Percentiles rank a stretch among this genome's conserved stretches.
These are phyloP conservation scores for Bombus superbus DNA, from an alignment of 1,140 invertebrate genomes.

Conservation along the genomic window DNA sequence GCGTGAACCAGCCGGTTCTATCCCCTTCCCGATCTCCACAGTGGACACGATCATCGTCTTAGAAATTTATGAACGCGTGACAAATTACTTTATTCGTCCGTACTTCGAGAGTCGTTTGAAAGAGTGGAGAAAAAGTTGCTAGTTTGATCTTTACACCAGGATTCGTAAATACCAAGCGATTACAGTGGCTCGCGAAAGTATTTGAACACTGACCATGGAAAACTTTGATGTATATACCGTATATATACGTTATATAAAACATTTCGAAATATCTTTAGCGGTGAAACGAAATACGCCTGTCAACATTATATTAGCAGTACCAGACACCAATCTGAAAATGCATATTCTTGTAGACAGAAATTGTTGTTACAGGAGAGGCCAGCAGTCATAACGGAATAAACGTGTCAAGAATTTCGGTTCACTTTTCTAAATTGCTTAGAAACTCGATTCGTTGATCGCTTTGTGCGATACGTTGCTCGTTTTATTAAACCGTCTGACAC, in stretches of 20 bases:
- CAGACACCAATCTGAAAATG: no score
- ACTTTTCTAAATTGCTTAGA: not conserved
- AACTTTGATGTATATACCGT: no score
- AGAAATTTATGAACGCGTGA: conserved; percentile 17
- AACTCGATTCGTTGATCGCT: conserved; percentile 22
- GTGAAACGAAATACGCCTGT: no score
- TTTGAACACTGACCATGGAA: not conserved
- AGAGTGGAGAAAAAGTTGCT: not conserved
- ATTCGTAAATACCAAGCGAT: no score
- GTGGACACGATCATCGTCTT: not conserved
- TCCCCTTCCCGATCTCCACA: not conserved
- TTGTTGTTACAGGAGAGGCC: no score
- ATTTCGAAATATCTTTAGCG: no score
- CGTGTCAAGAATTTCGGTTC: not conserved
- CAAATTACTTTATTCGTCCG: conserved; percentile 30
- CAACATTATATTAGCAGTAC: no score
- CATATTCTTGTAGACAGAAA: no score
- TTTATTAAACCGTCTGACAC: not conserved
- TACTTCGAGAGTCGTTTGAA: not conserved
- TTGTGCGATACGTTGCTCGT: not conserved
- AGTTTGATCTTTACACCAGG: not conserved
- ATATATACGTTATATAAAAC: no score
- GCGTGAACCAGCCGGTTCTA: conserved; percentile 33
- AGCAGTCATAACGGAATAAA: not conserved
- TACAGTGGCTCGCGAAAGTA: not conserved